These are phyloP conservation scores for Thomomys bottae DNA, from an alignment of 2,113 vertebrate species.

Conservation along the genomic window DNA sequence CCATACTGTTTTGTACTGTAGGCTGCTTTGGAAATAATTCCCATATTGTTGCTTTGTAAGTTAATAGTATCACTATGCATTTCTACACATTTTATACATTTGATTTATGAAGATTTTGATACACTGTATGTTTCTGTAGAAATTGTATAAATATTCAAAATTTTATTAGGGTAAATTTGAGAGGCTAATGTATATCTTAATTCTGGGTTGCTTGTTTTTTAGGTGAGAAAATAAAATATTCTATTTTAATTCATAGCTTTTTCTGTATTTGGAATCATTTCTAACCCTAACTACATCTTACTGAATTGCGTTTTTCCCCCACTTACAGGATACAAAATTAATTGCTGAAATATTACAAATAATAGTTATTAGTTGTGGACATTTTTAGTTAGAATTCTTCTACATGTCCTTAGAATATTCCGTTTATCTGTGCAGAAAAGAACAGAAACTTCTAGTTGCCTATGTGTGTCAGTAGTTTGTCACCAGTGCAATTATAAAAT, in stretches of 20 bases:
- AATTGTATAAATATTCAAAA: constrained; percentile 89
- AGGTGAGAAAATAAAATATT: constrained; percentile 87
- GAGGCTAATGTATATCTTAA: constrained; percentile 86
- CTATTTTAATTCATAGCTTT: constrained; percentile 86
- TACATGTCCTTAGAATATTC: background rate
- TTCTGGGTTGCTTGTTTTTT: constrained; percentile 89
- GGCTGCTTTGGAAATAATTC: constrained; percentile 85
- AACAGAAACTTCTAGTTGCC: background rate
- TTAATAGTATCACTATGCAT: constrained; percentile 91
- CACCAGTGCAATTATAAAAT: constrained; percentile 12
- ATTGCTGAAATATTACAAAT: constrained; percentile 53
- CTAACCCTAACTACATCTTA: constrained; percentile 38
- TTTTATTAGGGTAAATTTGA: constrained; percentile 88
- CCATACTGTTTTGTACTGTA: constrained; percentile 86
- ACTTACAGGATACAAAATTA: constrained; percentile 17
- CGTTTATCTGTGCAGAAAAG: background rate
- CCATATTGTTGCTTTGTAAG: constrained; percentile 88
- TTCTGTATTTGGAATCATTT: constrained; percentile 64
- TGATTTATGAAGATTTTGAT: constrained; percentile 93
- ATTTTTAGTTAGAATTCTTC: constrained; percentile 43
- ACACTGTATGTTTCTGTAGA: constrained; percentile 93
- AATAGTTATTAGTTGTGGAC: constrained; percentile 26
- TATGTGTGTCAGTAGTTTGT: background rate
- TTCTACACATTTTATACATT: constrained; percentile 91
- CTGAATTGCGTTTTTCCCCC: constrained; percentile 48